Percentiles rank a stretch among this genome's conserved stretches.
These are phyloP conservation scores for Ctenoplectra terminalis DNA, from an alignment of 1,140 invertebrate species.

Conservation along the genomic window DNA sequence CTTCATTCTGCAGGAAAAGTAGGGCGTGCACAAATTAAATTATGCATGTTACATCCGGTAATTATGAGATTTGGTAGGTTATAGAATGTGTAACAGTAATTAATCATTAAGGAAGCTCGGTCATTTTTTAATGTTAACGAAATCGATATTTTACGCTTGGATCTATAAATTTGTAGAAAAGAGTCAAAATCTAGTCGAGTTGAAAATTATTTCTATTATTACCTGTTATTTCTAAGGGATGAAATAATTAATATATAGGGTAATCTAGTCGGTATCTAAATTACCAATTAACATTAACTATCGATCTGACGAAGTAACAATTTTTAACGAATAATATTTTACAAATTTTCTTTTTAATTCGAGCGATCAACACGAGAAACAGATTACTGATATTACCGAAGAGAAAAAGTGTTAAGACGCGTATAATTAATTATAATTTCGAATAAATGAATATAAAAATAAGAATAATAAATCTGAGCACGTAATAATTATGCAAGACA, in stretches of 20 bases:
- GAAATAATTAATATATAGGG: background rate
- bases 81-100: conserved; percentile 6
- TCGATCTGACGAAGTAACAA: background rate
- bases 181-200: background rate
- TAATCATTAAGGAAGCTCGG: background rate
- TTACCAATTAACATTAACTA: background rate
- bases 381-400: background rate
- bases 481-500: background rate
- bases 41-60: conserved; percentile 23
- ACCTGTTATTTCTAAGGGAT: background rate
- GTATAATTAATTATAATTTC: background rate
- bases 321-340: background rate
- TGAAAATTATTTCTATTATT: background rate
- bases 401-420: too few species aligned
- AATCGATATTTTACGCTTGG: background rate
- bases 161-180: background rate
- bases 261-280: background rate
- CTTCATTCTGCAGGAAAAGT: conserved; percentile 10
- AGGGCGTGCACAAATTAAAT: conserved; percentile 18
- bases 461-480: background rate
- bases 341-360: background rate
- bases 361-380: background rate
- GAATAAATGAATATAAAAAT: conserved; percentile 10
- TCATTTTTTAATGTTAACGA: background rate
- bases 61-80: background rate